Conservation (phyloP, 2,888 invertebrate genomes). For the Caenorhabditis japonica region DNA sequence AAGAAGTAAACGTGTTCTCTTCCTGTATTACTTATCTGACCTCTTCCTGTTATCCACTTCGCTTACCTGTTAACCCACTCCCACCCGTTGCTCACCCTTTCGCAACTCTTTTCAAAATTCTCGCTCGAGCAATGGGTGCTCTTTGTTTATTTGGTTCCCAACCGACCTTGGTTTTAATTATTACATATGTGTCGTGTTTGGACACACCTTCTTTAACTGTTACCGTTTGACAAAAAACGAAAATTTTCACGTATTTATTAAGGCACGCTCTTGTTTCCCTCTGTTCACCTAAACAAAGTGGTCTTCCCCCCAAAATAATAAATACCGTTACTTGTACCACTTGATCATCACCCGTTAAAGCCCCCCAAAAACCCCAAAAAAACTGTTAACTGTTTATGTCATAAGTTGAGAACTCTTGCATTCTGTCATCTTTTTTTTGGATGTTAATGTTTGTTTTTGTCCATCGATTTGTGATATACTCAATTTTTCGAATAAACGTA, state of each 20-base stretch:
- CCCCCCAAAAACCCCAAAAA: constrained; percentile 8
- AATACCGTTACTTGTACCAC: constrained; percentile 47
- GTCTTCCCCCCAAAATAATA: constrained; percentile 42
- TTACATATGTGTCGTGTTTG: constrained; percentile 21
- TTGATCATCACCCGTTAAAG: constrained; percentile 18
- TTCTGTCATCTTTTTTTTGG: constrained; percentile 8
- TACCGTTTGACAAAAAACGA: constrained; percentile 1
- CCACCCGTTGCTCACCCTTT: constrained; percentile 40
- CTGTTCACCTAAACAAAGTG: constrained; percentile 22
- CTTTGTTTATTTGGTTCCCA: constrained; percentile 18
- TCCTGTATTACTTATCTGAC: not conserved
- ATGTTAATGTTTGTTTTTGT: constrained; percentile 18
- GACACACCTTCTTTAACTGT: constrained; percentile 12
- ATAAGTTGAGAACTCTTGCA: constrained; percentile 6
- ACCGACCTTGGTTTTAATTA: constrained; percentile 17
- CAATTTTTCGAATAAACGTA: constrained; percentile 15
- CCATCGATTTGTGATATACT: constrained; percentile 27
- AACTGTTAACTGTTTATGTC: constrained; percentile 30
- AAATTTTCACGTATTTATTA: constrained; percentile 40
- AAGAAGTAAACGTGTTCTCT: constrained; percentile 42
- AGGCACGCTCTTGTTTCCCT: constrained; percentile 19
- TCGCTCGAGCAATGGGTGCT: constrained; percentile 43
- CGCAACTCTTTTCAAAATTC: constrained; percentile 3
- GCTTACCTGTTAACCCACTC: constrained; percentile 52
- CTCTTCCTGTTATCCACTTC: constrained; percentile 13